Evolutionary conservation across 2,797 vertebrate species (phyloP).

Genomic region (Poeciliopsis infans): DNA sequence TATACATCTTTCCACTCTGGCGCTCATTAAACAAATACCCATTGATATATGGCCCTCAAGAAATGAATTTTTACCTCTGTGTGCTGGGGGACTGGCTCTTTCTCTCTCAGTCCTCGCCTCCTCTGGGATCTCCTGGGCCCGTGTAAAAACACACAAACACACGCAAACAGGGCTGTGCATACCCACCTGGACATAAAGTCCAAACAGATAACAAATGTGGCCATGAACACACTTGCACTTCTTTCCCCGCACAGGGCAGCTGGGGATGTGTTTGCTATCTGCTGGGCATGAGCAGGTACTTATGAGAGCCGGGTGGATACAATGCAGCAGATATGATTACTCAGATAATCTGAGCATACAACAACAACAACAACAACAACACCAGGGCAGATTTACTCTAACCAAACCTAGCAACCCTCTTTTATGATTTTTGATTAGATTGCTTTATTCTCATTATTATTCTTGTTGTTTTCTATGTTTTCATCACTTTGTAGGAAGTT

Average conservation of each 20-base stretch:
- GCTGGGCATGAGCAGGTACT: conserved; percentile 51
- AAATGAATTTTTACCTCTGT: conserved; percentile 86
- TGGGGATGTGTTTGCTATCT: conserved; percentile 56
- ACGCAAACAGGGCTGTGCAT: conserved; percentile 20
- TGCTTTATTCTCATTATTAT: conserved; percentile 56
- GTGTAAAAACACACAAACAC: conserved; percentile 57
- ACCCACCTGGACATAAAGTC: conserved; percentile 33
- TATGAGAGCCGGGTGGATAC: conserved; percentile 37
- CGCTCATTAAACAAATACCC: conserved; percentile 93
- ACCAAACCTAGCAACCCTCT: conserved; percentile 35
- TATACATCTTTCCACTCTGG: conserved; percentile 92
- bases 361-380: conserved; percentile 17
- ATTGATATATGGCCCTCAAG: conserved; percentile 88
- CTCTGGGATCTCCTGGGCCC: conserved; percentile 74
- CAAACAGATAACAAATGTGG: conserved; percentile 65
- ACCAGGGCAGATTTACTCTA: conserved; percentile 17
- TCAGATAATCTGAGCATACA: conserved; percentile 36
- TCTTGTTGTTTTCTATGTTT: conserved; percentile 47
- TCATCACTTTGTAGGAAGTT: conserved; percentile 41
- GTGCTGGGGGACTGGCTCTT: conserved; percentile 63
- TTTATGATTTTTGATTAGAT: conserved; percentile 45
- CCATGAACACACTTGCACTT: conserved; percentile 46
- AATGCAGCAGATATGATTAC: conserved; percentile 59
- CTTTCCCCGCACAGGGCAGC: conserved; percentile 47
- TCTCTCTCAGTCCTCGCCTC: conserved; percentile 41